phyloP scores from a whole-genome alignment of 2,113 vertebrate genomes.

The Xenus cinereus region DNA sequence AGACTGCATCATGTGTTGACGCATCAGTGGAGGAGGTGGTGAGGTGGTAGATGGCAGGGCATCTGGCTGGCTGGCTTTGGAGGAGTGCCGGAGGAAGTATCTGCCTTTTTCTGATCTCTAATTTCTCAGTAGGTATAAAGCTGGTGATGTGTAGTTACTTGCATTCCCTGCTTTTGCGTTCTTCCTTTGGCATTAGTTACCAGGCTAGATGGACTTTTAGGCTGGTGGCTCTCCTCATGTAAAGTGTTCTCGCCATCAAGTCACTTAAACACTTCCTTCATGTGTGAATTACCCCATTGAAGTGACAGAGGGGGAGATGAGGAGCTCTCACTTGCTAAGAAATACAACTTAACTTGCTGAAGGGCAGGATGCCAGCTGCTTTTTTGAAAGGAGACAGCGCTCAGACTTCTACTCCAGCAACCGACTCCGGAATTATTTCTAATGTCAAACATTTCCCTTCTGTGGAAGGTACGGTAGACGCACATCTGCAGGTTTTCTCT shows the following conservation, averaged over 20 bases:
- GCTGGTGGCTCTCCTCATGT: background rate
- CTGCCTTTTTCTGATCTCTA: background rate
- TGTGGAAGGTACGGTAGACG: background rate
- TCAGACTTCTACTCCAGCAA: background rate
- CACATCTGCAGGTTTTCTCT: background rate
- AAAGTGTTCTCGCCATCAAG: background rate
- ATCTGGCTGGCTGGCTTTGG: background rate
- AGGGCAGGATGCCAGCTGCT: background rate
- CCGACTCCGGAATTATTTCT: background rate
- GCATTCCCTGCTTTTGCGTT: background rate
- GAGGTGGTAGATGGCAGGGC: background rate
- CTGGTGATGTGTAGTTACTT: background rate
- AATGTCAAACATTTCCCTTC: background rate
- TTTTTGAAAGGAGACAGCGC: background rate
- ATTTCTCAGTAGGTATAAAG: background rate
- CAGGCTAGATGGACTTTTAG: background rate
- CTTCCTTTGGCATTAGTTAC: background rate
- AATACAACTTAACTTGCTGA: background rate
- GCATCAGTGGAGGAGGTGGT: constrained; percentile 21
- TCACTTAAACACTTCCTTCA: background rate
- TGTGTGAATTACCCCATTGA: background rate
- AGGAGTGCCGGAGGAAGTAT: background rate
- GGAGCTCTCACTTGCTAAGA: background rate
- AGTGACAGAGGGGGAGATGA: background rate
- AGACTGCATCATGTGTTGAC: background rate